These are phyloP conservation scores for Mimumesa dahlbomi DNA, from an alignment of 2,888 invertebrate genomes.

Conservation along the genomic window DNA sequence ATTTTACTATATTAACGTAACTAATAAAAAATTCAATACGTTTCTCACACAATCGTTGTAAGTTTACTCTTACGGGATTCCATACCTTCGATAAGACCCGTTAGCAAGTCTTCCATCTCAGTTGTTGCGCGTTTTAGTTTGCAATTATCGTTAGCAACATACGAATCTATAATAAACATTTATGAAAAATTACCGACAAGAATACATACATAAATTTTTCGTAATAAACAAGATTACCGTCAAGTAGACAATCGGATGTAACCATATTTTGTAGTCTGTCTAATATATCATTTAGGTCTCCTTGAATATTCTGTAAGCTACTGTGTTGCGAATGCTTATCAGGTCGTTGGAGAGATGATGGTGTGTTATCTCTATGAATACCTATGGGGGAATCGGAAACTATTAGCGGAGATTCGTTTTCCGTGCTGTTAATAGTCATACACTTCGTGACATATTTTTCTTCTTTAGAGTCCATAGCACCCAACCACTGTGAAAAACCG, in stretches of 20 bases:
- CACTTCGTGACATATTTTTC: slow-evolving; percentile 58
- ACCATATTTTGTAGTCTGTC: slow-evolving; percentile 87
- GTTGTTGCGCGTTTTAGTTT: slow-evolving; percentile 86
- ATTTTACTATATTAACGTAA: background rate
- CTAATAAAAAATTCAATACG: background rate
- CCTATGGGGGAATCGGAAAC: slow-evolving; percentile 69
- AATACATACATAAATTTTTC: too few species aligned
- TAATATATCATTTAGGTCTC: slow-evolving; percentile 86
- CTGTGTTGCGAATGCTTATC: slow-evolving; percentile 78
- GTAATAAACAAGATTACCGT: too few species aligned
- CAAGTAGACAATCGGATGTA: slow-evolving; percentile 85
- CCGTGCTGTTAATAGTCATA: slow-evolving; percentile 46
- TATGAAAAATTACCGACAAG: slow-evolving; percentile 82
- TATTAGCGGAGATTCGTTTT: slow-evolving; percentile 58
- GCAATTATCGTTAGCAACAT: slow-evolving; percentile 82
- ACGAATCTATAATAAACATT: slow-evolving; percentile 69
- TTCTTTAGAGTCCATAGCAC: slow-evolving; percentile 53
- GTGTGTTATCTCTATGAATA: slow-evolving; percentile 72
- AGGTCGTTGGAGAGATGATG: slow-evolving; percentile 75
- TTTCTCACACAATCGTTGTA: slow-evolving; percentile 72
- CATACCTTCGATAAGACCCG: slow-evolving; percentile 85
- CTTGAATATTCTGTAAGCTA: slow-evolving; percentile 82
- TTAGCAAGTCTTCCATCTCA: slow-evolving; percentile 87
- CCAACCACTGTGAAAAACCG: slow-evolving; percentile 78
- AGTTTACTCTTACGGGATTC: slow-evolving; percentile 80